Evolutionary conservation across 2,113 vertebrate species (phyloP), one percentile per base, ranked within the genome.

Genomic region (Shinisaurus crocodilurus): DNA sequence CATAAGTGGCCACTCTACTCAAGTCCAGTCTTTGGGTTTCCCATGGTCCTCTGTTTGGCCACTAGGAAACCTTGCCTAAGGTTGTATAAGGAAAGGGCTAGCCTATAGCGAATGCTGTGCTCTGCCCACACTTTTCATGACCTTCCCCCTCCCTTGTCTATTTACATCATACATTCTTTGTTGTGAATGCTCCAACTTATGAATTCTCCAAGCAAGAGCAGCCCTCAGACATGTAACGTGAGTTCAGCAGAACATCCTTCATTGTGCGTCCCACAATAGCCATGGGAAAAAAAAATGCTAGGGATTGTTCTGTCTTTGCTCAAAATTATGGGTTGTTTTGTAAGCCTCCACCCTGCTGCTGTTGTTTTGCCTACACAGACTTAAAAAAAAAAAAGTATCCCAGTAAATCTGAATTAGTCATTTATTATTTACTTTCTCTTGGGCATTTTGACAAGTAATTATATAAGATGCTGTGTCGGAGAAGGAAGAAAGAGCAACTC

Each of bases 391-490:
- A 74, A 29, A 83, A 82, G 43, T 86, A 79, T 5, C 1, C 79
- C 25, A 85, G 79, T 82, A 91, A 50, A 77, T 87, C 82, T 90
- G 90, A 89, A 93, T 90, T 86, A 89, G 80, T 60, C 32, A 91
- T 92, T 93, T 90, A 91, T 96, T 95, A 92, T 95, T 93, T 91
- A 90, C 81, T 63, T 86, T 72, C 70, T 93, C 91, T 57, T 0
- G 63, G 81, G 87, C 69, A 91, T 93, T 93, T 87, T 95, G 91
- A 74, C 94, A 92, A 92, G 85, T 84, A 91, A 94, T 93, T 93
- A 91, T 40, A 40, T n/a, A 74, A 32, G 10, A 20, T 63, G 89
- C 65, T 69, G 29, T n/a, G 12, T 34, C 16, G 89, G 32, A 0
- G 0, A 86, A 54, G 89, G 40, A 92, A 91, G 54, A 90, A 92